Conservation (phyloP, 2,113 vertebrate species). For the Poecile atricapillus region DNA sequence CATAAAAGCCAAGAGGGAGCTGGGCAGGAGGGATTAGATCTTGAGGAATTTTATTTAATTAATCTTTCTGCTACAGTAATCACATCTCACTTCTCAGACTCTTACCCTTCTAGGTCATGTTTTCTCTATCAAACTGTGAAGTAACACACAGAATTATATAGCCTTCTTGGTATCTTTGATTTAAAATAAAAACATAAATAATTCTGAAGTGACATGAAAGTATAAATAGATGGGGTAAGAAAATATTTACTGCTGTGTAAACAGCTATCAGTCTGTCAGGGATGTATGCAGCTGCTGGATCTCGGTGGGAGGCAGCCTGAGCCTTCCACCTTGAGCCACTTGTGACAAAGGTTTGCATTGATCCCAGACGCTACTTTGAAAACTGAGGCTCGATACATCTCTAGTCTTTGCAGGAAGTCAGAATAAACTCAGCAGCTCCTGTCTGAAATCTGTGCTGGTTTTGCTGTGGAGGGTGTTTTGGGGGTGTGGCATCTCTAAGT, state of each 20-base stretch:
- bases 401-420: neutral
- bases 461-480: neutral
- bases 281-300: neutral
- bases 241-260: conserved; percentile 16
- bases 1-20: conserved; percentile 26
- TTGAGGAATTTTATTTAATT: conserved; percentile 46
- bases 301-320: neutral
- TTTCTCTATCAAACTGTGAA: conserved; percentile 28
- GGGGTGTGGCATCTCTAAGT: neutral
- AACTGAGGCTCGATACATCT: neutral
- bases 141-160: neutral
- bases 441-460: neutral
- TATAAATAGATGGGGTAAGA: neutral
- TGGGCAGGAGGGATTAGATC: neutral
- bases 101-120: neutral
- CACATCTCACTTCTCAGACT: neutral
- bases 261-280: neutral
- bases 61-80: conserved; percentile 14
- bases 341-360: conserved; percentile 19
- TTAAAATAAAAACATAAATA: neutral
- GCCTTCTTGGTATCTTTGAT: neutral
- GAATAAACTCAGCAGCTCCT: neutral
- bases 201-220: neutral
- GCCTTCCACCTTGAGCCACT: neutral
- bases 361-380: neutral